phyloP scores from a whole-genome alignment of 2,113 vertebrate species.

The Chascanopsetta lugubris region DNA sequence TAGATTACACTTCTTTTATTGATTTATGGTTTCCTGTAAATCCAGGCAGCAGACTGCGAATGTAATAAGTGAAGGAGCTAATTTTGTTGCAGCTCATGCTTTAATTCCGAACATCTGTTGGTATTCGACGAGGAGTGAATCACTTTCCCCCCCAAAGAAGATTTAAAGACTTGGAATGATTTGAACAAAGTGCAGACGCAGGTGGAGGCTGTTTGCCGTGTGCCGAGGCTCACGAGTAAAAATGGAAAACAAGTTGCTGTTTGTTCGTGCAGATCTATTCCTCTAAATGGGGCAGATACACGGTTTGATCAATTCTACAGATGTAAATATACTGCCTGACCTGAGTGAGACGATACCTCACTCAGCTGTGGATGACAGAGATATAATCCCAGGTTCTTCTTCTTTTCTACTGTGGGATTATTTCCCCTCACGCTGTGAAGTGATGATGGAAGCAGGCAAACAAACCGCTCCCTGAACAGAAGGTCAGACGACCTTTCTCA shows the following conservation, averaged over 20 bases:
- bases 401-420: too few species aligned
- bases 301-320: too few species aligned
- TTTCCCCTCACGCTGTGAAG: slow-evolving; percentile 6
- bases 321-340: too few species aligned
- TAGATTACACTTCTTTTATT: slow-evolving; percentile 2
- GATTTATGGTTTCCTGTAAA: slow-evolving; percentile 29
- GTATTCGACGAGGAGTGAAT: slow-evolving; percentile 16
- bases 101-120: background rate
- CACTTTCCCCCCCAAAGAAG: slow-evolving; percentile 6
- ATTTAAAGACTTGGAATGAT: background rate
- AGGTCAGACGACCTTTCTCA: slow-evolving; percentile 61
- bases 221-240: background rate
- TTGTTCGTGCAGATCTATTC: slow-evolving; percentile 1
- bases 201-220: background rate
- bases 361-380: too few species aligned
- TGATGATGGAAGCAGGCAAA: slow-evolving; percentile 33
- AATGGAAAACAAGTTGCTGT: background rate
- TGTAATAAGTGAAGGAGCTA: background rate
- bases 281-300: background rate
- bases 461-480: slow-evolving; percentile 67
- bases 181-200: background rate
- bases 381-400: too few species aligned
- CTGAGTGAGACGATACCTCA: too few species aligned
- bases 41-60: slow-evolving; percentile 7
- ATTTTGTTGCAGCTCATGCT: background rate